Percentiles rank a stretch among this genome's conserved stretches.
These are phyloP conservation scores for Crocallis elinguaria DNA, from an alignment of 2,888 invertebrate species.

Conservation along the genomic window DNA sequence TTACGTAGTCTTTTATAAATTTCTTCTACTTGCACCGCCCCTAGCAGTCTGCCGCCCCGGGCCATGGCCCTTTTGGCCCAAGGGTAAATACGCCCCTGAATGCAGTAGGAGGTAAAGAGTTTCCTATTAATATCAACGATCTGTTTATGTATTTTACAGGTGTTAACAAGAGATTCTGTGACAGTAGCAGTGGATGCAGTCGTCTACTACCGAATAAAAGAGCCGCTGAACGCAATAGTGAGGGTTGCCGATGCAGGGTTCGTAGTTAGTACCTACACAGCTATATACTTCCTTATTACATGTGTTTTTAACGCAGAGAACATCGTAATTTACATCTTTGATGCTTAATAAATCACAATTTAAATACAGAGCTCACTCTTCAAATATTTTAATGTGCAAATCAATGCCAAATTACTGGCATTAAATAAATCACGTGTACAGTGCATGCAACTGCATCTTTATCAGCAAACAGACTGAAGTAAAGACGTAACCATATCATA, in stretches of 20 bases:
- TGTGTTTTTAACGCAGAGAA: not conserved
- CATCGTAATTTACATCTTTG: not conserved
- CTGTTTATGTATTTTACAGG: conserved; percentile 76
- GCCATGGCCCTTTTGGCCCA: too few species aligned
- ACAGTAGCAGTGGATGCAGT: conserved; percentile 97
- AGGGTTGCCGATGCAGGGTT: conserved; percentile 86
- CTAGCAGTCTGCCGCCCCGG: too few species aligned
- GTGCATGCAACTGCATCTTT: conserved; percentile 28
- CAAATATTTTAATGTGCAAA: conserved; percentile 12
- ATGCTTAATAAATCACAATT: conserved; percentile 1
- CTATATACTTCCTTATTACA: not conserved
- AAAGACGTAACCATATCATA: not conserved
- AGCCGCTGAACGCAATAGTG: conserved; percentile 90
- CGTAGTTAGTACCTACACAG: conserved; percentile 17
- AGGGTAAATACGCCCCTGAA: too few species aligned
- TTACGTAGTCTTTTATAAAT: too few species aligned
- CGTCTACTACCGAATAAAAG: conserved; percentile 92
- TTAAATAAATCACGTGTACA: conserved; percentile 18
- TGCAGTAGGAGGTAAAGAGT: too few species aligned
- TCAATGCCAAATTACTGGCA: conserved; percentile 29
- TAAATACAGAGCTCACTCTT: conserved; percentile 2
- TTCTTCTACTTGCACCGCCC: too few species aligned
- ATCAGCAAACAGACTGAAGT: not conserved
- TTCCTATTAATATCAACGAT: not conserved
- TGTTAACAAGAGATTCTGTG: conserved; percentile 96